phyloP scores from a whole-genome alignment of 1,140 invertebrate genomes.

The Contarinia nasturtii region DNA sequence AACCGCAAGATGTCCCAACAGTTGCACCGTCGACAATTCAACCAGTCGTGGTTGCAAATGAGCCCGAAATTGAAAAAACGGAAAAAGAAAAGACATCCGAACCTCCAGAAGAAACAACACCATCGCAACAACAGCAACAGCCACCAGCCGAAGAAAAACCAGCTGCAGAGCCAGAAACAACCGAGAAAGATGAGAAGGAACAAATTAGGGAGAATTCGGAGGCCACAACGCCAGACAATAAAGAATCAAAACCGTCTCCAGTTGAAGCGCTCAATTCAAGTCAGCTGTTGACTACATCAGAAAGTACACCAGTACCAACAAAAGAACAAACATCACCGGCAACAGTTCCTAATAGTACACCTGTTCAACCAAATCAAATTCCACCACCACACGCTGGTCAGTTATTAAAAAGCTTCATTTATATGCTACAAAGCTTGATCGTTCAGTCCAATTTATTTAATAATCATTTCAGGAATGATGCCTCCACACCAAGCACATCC shows the following conservation, averaged over 20 bases:
- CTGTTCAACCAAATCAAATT: constrained; percentile 7
- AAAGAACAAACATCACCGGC: constrained; percentile 17
- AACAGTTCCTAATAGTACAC: constrained; percentile 4
- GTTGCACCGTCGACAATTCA: too few species aligned
- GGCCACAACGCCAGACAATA: neutral
- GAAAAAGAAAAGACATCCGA: too few species aligned
- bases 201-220: too few species aligned
- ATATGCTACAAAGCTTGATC: too few species aligned
- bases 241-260: neutral
- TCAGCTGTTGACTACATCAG: constrained; percentile 10
- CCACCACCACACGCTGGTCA: constrained; percentile 4
- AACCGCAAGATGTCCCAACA: neutral
- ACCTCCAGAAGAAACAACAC: too few species aligned
- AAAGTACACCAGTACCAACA: constrained; percentile 7
- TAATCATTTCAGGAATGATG: neutral
- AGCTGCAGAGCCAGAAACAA: too few species aligned
- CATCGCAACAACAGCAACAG: too few species aligned
- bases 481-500: too few species aligned
- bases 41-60: too few species aligned
- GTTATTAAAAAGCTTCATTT: neutral
- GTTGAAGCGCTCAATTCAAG: neutral
- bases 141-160: too few species aligned
- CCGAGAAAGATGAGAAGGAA: too few species aligned
- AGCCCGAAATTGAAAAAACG: too few species aligned
- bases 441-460: neutral